phyloP scores from a whole-genome alignment of 2,888 invertebrate genomes.

The Ophion costatus region DNA sequence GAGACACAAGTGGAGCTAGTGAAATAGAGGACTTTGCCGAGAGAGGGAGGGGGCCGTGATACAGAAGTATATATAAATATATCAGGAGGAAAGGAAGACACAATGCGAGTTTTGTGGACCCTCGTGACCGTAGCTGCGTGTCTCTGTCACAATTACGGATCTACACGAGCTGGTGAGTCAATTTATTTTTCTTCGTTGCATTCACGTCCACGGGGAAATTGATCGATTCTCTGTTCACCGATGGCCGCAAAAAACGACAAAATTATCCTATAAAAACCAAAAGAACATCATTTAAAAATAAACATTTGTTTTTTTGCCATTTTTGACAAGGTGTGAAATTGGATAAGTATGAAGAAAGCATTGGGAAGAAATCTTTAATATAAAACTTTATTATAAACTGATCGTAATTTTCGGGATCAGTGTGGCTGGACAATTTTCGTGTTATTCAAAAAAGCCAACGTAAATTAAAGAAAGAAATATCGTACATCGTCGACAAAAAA shows the following conservation, averaged over 20 bases:
- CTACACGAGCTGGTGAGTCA: slow-evolving; percentile 72
- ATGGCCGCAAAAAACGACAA: background rate
- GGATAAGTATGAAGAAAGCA: background rate
- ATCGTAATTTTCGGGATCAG: too few species aligned
- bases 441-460: too few species aligned
- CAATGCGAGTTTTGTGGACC: slow-evolving; percentile 68
- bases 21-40: slow-evolving; percentile 36
- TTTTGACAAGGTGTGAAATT: background rate
- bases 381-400: too few species aligned
- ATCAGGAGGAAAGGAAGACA: slow-evolving; percentile 40
- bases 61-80: slow-evolving; percentile 9
- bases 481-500: too few species aligned
- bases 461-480: too few species aligned
- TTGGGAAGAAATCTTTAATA: background rate
- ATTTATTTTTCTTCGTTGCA: background rate
- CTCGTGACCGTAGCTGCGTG: slow-evolving; percentile 67
- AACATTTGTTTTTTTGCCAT: too few species aligned
- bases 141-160: slow-evolving; percentile 70
- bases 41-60: background rate
- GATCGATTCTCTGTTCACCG: background rate
- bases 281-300: background rate
- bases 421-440: too few species aligned
- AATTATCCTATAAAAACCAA: background rate
- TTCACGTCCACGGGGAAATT: background rate
- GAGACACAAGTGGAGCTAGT: slow-evolving; percentile 41